A percentile compares a stretch with the other conserved stretches of the same genome.
Conservation (phyloP, 1,140 invertebrate species). For the Sminthurides bifidus region DNA sequence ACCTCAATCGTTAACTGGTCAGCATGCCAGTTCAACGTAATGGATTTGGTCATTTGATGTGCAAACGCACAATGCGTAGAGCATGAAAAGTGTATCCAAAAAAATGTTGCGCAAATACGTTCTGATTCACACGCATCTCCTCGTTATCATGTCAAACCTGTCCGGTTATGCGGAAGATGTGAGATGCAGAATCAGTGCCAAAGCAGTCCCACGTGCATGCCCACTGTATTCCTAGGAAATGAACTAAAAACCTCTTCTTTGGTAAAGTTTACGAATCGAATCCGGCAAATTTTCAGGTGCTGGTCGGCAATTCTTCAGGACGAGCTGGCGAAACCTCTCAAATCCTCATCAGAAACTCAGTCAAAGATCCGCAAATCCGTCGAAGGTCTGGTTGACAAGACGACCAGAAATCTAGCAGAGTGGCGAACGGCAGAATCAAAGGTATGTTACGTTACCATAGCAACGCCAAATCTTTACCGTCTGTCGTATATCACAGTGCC, state of each 20-base stretch:
- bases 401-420: constrained; percentile 64
- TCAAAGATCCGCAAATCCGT: constrained; percentile 58
- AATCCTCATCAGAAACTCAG: constrained; percentile 52
- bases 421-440: constrained; percentile 74
- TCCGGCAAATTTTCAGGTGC: constrained; percentile 42
- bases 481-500: too few relatives aligned
- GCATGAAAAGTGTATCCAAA: neutral
- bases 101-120: neutral
- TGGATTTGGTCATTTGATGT: neutral
- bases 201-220: too few relatives aligned
- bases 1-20: constrained; percentile 44
- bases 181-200: too few relatives aligned
- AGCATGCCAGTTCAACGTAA: neutral
- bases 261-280: constrained; percentile 1
- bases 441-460: constrained; percentile 17
- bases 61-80: too few relatives aligned
- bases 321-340: constrained; percentile 79
- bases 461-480: too few relatives aligned
- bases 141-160: neutral
- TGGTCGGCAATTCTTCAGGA: constrained; percentile 65
- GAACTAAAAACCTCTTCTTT: too few relatives aligned
- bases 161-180: too few relatives aligned
- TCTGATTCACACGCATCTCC: neutral
- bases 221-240: too few relatives aligned
- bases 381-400: constrained; percentile 75